Conservation (phyloP, 2,888 invertebrate species). For the Oxycera nigricornis region DNA sequence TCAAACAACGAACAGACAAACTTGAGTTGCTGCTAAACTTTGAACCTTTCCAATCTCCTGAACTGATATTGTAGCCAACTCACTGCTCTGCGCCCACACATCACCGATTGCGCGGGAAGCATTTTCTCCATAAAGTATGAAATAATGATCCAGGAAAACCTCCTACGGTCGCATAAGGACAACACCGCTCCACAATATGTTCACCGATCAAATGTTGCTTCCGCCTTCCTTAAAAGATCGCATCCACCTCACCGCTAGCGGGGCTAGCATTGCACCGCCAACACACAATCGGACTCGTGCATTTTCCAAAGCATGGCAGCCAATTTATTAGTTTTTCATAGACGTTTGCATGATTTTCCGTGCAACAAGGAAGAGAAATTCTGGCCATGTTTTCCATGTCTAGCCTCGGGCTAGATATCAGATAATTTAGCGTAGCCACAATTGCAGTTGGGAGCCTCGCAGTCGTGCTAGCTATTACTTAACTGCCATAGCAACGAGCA, state of each 20-base stretch:
- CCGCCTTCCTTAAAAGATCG: not conserved
- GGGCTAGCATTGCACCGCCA: not conserved
- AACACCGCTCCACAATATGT: not conserved
- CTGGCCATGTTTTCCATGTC: slow-evolving; percentile 40
- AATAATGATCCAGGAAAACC: not conserved
- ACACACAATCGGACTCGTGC: not conserved
- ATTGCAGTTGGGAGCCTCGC: slow-evolving; percentile 6
- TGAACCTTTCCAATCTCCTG: too few relatives aligned
- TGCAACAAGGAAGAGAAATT: slow-evolving; percentile 45
- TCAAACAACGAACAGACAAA: too few relatives aligned
- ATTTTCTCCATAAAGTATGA: too few relatives aligned
- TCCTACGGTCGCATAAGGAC: not conserved
- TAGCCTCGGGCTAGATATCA: slow-evolving; percentile 38
- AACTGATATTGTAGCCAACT: too few relatives aligned
- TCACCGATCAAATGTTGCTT: not conserved
- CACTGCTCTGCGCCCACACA: too few relatives aligned
- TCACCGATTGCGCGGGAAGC: too few relatives aligned
- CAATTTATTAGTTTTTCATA: slow-evolving; percentile 12
- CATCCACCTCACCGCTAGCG: too few relatives aligned
- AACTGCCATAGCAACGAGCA: not conserved
- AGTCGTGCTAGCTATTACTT: slow-evolving; percentile 14
- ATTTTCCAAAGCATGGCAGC: not conserved
- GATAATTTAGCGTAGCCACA: slow-evolving; percentile 14
- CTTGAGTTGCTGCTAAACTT: too few relatives aligned
- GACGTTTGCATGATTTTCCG: slow-evolving; percentile 19